A percentile compares a stretch with the other conserved stretches of the same genome.
phyloP scores from a whole-genome alignment of 2,113 vertebrate species.

The Progne subis region DNA sequence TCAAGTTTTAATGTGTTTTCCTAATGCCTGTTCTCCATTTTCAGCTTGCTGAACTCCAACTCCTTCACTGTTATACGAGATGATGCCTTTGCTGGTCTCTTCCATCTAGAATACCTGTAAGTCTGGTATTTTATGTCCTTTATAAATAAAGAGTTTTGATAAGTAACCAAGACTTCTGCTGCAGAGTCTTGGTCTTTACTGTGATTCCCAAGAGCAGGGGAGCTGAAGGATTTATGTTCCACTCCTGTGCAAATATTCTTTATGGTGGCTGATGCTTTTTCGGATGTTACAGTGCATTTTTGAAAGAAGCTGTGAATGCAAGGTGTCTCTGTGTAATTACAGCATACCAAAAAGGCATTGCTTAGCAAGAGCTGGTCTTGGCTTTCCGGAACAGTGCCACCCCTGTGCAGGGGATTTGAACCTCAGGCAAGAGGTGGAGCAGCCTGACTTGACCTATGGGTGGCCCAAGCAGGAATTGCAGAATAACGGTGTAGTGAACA shows the following conservation, averaged over 20 bases:
- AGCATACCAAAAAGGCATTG: not conserved
- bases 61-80: conserved; percentile 91
- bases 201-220: not conserved
- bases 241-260: not conserved
- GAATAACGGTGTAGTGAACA: not conserved
- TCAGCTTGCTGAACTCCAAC: conserved; percentile 96
- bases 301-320: not conserved
- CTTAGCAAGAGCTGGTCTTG: conserved; percentile 45
- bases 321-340: not conserved
- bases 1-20: not conserved
- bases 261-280: not conserved
- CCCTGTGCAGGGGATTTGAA: not conserved
- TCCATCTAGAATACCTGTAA: conserved; percentile 97
- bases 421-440: not conserved
- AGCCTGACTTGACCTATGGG: not conserved
- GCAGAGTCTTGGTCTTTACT: not conserved
- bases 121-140: conserved; percentile 62
- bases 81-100: conserved; percentile 95
- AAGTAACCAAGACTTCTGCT: not conserved
- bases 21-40: conserved; percentile 62
- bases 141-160: not conserved
- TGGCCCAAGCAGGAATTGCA: not conserved
- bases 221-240: not conserved
- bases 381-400: not conserved
- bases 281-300: not conserved